Base-by-base conservation (phyloP, 2,797 vertebrate genomes). In the Crocidura indochinensis region DNA sequence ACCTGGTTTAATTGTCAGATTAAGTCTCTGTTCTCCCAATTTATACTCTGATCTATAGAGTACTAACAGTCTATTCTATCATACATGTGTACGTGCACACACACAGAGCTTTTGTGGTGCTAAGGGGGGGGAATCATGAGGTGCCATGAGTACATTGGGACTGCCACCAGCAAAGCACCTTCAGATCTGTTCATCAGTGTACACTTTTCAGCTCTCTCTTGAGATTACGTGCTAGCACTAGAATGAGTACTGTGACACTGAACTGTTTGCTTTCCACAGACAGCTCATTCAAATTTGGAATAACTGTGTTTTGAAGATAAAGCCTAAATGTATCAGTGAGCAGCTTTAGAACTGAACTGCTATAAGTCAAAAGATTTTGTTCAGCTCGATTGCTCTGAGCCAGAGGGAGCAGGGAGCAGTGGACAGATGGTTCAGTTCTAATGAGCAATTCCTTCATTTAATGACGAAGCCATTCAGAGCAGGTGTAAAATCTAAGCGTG, bases 381-480 rank as follows among this genome's bases (percentile, higher is more conserved):
- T 53, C 46, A 85, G 71, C 15, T 38, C 26, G 62, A 68, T 22
- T 75, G 0, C 26, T 81, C 5, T 76, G 38, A 74, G 24, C 29
- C 60, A 26, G 44, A 64, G 6, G 14, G 4, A 72, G 31, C 72
- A 38, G 53, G 62, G 19, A 19, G 11, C 64, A 65, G 7, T 27
- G 24, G 9, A 22, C 22, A 19, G 27, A 14, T 79, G 12, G 69
- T 87, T 10, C 47, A 22, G 14, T 26, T 83, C 20, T 5, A 38
- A 49, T 3, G 20, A 44, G 90, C 31, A 51, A 0, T 47, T 64
- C 15, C 19, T 94, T 75, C 10, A 10, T 92, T 89, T 91, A 44
- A 44, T 88, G n/a, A n/a, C 22, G 47, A 77, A 91, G 38, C 26
- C 17, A 19, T 83, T 84, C 17, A 93, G n/a, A 88, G 79, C 64